Evolutionary conservation across 2,888 invertebrate genomes (phyloP).

Genomic region (Zeuzera pyrina): DNA sequence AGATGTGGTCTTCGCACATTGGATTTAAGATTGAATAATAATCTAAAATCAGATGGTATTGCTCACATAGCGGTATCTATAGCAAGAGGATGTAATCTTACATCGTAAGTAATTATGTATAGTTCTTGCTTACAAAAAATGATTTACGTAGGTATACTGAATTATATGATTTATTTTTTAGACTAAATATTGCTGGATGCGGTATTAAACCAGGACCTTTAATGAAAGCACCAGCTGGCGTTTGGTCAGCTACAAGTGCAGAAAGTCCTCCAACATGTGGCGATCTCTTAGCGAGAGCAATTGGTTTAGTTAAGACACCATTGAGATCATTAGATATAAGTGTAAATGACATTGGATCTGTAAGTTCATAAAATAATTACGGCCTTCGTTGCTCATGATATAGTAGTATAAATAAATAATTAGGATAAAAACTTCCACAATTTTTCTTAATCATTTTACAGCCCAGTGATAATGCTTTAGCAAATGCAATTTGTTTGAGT

Average conservation of each 20-base stretch:
- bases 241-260: conserved; percentile 62
- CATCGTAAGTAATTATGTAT: conserved; percentile 31
- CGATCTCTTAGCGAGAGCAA: conserved; percentile 59
- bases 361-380: conserved; percentile 23
- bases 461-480: conserved; percentile 50
- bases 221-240: conserved; percentile 52
- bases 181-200: conserved; percentile 64
- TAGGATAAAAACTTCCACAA: background rate
- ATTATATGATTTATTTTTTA: conserved; percentile 29
- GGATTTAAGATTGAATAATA: conserved; percentile 56
- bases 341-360: conserved; percentile 63
- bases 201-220: conserved; percentile 54
- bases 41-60: conserved; percentile 57
- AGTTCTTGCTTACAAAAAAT: background rate
- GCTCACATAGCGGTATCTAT: conserved; percentile 58
- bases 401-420: background rate
- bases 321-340: conserved; percentile 59
- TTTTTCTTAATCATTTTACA: conserved; percentile 22
- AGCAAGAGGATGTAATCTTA: conserved; percentile 63
- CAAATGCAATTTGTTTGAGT: conserved; percentile 62
- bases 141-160: background rate
- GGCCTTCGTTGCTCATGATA: background rate
- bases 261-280: conserved; percentile 64
- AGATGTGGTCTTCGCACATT: conserved; percentile 47
- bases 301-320: conserved; percentile 63